Conservation (phyloP, 2,888 invertebrate species). For the Polyploca ridens region DNA sequence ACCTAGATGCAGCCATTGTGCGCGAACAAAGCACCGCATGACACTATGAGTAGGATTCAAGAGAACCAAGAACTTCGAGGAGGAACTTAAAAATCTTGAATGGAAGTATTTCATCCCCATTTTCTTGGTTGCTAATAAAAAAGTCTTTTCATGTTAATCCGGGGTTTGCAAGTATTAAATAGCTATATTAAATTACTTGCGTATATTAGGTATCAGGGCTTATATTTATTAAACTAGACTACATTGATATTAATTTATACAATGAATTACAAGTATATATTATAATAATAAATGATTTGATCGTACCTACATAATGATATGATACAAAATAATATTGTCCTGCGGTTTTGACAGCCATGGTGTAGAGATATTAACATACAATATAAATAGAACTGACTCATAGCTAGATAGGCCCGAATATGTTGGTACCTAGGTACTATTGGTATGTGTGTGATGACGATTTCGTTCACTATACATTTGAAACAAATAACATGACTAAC, state of each 20-base stretch:
- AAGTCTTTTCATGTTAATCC: constrained; percentile 31
- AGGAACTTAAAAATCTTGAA: constrained; percentile 76
- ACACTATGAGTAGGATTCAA: constrained; percentile 63
- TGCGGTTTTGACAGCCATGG: not conserved
- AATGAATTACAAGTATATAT: too few relatives aligned
- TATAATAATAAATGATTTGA: not conserved
- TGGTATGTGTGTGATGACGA: too few relatives aligned
- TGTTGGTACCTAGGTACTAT: not conserved
- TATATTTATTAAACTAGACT: too few relatives aligned
- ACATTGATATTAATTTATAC: not conserved
- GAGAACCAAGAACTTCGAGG: constrained; percentile 67
- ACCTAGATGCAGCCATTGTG: constrained; percentile 63
- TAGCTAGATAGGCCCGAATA: not conserved
- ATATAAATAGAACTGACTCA: not conserved
- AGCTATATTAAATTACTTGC: not conserved
- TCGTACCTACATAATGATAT: not conserved
- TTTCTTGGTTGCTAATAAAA: constrained; percentile 53
- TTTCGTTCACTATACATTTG: too few relatives aligned
- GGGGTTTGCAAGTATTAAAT: not conserved
- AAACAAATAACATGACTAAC: too few relatives aligned
- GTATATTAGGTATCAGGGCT: not conserved
- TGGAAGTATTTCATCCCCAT: constrained; percentile 69
- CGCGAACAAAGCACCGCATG: constrained; percentile 70
- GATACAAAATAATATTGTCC: not conserved
- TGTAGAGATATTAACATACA: not conserved